Base-by-base conservation (phyloP, 2,888 invertebrate genomes). In the Pyrochroa serraticornis region DNA sequence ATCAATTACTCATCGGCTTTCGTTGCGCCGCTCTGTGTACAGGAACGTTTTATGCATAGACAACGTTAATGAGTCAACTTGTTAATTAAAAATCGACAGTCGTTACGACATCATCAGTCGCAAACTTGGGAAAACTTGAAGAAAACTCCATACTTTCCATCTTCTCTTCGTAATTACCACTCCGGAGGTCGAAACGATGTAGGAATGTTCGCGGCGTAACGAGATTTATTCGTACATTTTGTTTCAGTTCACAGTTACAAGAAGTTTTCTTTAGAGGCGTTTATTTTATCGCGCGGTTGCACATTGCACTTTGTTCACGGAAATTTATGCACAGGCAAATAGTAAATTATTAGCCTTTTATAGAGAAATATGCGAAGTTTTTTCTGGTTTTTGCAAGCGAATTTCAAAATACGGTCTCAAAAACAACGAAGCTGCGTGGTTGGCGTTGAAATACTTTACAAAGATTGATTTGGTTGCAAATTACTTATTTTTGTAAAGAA, bases 141-240 rank as follows among this genome's bases (percentile, higher is more conserved):
- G 36, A 45, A 32, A 22, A 47, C 41, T 31, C 32, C 12, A 22
- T 5, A 5, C 3, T 22, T 22, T 22, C 22, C 22, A 22, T 22
- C 22, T 22, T 22, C 5, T 5, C 3, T 22, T 3, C 22, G 22
- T 22, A 22, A 22, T 22, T 22, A 22, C 22, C 22, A 22, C 22
- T 22, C 22, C 22, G 22, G 22, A 22, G 22, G 22, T 22, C 22
- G 22, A 22, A 5, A 22, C 22, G 22, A 5, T 22, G 22, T 5
- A 50, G 57, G 61, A 58, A 56, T 58, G 58, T 58, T 44, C 37
- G 38, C 42, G 48, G 49, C 53, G 54, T 52, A 63, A 60, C 58
- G 58, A 65, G 69, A 69, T 69, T 69, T 69, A 68, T 69, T 67
- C 64, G 50, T 62, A 65, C 69, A 67, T 68, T 68, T 67, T 67